phyloP scores from a whole-genome alignment of 2,888 invertebrate genomes.

The Marronus borbonicus region DNA sequence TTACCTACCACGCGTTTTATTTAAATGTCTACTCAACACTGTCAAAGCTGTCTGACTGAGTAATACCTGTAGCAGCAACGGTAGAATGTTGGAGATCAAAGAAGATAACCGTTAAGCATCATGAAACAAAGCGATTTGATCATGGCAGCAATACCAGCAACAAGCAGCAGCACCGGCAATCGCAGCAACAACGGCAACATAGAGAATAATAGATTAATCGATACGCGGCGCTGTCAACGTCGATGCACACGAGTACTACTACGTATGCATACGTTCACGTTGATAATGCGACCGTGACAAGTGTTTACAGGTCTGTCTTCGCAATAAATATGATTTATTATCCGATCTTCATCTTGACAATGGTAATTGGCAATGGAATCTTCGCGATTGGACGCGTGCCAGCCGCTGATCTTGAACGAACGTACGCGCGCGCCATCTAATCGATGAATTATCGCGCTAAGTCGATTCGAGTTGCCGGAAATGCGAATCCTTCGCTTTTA shows the following conservation, averaged over 20 bases:
- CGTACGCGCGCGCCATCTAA: not conserved
- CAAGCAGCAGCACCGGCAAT: not conserved
- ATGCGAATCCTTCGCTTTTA: not conserved
- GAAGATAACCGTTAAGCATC: not conserved
- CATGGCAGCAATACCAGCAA: not conserved
- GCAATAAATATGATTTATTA: constrained; percentile 47
- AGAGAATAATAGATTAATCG: constrained; percentile 35
- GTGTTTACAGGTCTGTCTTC: constrained; percentile 40
- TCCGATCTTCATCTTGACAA: constrained; percentile 27
- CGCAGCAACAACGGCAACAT: not conserved
- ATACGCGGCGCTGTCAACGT: constrained; percentile 3
- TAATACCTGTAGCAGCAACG: not conserved
- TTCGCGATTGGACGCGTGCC: constrained; percentile 25
- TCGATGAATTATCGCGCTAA: constrained; percentile 16
- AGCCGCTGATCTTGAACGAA: not conserved
- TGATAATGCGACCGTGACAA: constrained; percentile 39
- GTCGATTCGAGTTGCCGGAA: constrained; percentile 20
- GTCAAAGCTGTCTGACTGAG: not conserved
- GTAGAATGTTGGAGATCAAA: not conserved
- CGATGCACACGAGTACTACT: constrained; percentile 11
- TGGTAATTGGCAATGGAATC: constrained; percentile 36
- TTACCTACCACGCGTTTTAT: too few species aligned
- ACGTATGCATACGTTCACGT: constrained; percentile 27
- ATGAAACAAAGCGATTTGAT: not conserved
- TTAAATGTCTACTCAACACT: too few species aligned